A percentile compares a stretch with the other conserved stretches of the same genome.
Evolutionary conservation across 2,113 vertebrate species (phyloP).

Genomic region (Chionodraco myersi): DNA sequence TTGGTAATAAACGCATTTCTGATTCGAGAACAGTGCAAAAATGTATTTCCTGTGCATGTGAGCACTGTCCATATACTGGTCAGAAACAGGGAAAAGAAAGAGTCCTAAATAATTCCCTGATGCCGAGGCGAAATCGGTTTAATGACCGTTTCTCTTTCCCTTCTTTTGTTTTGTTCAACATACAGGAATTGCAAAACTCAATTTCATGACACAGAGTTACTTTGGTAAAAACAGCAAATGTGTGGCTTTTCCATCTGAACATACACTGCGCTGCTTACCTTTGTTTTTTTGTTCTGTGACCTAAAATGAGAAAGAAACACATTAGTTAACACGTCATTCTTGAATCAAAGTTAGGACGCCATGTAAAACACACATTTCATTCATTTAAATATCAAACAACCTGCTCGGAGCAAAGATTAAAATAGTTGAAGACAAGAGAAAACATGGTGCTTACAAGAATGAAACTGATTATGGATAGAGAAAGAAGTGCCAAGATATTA

Average conservation of each 20-base stretch:
- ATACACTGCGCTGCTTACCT: constrained; percentile 86
- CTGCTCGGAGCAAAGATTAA: not conserved
- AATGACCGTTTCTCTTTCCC: no score
- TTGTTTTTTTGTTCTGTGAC: constrained; percentile 99
- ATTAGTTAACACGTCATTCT: not conserved
- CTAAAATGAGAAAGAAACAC: constrained; percentile 81
- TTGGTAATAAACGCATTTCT: no score
- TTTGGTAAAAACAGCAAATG: not conserved
- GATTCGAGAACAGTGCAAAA: no score
- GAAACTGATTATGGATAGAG: not conserved
- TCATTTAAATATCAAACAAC: not conserved
- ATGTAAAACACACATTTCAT: not conserved
- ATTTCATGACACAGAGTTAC: not conserved
- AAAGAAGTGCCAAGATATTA: not conserved
- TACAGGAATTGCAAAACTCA: not conserved
- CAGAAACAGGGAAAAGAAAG: no score
- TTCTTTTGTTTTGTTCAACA: no score
- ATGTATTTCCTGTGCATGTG: no score
- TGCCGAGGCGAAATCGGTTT: no score
- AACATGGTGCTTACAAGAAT: not conserved
- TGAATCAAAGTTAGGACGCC: not conserved
- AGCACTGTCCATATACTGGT: no score
- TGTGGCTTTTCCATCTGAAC: not conserved
- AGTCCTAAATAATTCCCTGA: no score
- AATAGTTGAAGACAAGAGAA: not conserved